These are phyloP conservation scores for Takifugu flavidus DNA, from an alignment of 2,113 vertebrate species.

Conservation along the genomic window DNA sequence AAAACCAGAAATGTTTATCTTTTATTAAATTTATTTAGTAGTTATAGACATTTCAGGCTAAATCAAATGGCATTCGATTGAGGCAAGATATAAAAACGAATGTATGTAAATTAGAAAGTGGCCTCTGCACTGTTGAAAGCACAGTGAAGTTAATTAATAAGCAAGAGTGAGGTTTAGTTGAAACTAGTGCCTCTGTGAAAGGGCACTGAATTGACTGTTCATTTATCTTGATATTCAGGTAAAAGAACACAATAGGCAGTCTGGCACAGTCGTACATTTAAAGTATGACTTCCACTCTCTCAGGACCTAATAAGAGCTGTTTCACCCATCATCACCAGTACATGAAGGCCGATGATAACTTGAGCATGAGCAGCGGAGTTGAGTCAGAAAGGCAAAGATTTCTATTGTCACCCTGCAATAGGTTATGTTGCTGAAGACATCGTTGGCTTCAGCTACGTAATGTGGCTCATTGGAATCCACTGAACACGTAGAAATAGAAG, in stretches of 20 bases:
- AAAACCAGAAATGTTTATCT: too few species aligned
- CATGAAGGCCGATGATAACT: conserved; percentile 29
- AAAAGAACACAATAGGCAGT: conserved; percentile 25
- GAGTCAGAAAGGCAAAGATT: background rate
- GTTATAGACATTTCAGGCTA: too few species aligned
- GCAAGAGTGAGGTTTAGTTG: too few species aligned
- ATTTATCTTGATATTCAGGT: conserved; percentile 9
- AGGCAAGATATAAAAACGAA: too few species aligned
- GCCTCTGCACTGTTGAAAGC: too few species aligned
- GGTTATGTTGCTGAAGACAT: conserved; percentile 36
- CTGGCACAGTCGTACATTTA: conserved; percentile 16
- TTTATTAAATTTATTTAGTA: too few species aligned
- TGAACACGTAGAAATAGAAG: conserved; percentile 32
- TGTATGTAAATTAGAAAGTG: too few species aligned
- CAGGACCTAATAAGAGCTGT: conserved; percentile 36
- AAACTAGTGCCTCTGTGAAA: conserved; percentile 49
- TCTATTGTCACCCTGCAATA: conserved; percentile 37
- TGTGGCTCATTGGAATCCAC: conserved; percentile 38
- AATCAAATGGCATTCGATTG: too few species aligned
- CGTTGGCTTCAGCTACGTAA: conserved; percentile 40
- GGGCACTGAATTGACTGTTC: background rate
- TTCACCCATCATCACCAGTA: conserved; percentile 47
- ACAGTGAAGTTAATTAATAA: too few species aligned
- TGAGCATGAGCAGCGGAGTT: conserved; percentile 20
- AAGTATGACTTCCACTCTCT: conserved; percentile 10